Percentiles rank a stretch among this genome's conserved stretches.
These are phyloP conservation scores for Lamellibrachia luymesi DNA, from an alignment of 1,140 invertebrate genomes.

Conservation along the genomic window DNA sequence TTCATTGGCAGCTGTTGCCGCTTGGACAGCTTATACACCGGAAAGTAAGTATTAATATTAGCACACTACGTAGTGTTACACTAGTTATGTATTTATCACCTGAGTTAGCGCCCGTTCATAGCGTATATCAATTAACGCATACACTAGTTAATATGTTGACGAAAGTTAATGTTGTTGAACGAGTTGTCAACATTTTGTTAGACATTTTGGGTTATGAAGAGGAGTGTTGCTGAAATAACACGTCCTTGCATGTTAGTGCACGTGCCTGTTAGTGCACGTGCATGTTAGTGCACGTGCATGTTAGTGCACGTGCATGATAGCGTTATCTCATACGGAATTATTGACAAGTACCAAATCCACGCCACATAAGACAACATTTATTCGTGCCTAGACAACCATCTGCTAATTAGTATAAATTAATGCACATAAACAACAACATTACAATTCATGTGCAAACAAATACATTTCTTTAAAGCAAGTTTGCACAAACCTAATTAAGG, in stretches of 20 bases:
- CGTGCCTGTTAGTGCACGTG: neutral
- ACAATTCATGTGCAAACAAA: too few species aligned
- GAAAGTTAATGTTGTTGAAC: too few species aligned
- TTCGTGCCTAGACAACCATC: too few species aligned
- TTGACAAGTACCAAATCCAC: neutral
- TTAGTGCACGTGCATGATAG: neutral
- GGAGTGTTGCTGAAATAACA: neutral
- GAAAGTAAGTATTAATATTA: neutral
- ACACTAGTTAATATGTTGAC: neutral
- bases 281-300: neutral
- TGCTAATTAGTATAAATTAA: too few species aligned
- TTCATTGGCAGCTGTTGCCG: neutral
- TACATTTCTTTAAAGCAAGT: too few species aligned
- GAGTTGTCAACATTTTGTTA: too few species aligned
- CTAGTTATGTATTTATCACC: neutral
- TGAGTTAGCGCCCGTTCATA: neutral
- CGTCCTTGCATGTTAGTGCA: neutral
- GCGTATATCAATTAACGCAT: neutral
- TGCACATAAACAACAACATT: too few species aligned
- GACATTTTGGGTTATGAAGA: too few species aligned
- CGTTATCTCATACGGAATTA: neutral
- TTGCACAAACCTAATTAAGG: too few species aligned
- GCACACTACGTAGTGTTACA: neutral
- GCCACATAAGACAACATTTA: too few species aligned
- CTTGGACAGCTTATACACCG: neutral